Evolutionary conservation across 2,888 invertebrate species (phyloP), one percentile per base, ranked within the genome.

Genomic region (Dermolepida albohirtum): DNA sequence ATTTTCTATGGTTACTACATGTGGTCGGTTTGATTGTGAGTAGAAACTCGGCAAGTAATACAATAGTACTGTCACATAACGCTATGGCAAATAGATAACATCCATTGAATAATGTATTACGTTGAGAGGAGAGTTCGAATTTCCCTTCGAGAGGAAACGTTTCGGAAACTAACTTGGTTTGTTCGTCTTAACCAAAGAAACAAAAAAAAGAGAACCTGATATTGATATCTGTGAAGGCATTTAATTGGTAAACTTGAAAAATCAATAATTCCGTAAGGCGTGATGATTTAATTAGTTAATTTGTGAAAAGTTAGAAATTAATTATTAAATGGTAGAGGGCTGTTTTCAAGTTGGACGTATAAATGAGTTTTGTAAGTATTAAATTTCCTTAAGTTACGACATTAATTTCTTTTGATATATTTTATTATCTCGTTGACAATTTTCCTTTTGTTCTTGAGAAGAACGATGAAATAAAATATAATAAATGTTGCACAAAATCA

Each of bases 61-160:
- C 67, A 67, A 67, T 67, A 47, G 59, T 22, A 34, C 63, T 67
- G 67, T 67, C 67, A 63, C 63, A 34, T 34, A 40, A 43, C 50
- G 54, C 54, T 44, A 67, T 54, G 44, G 64, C 63, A 67, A 67
- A 67, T 63, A 67, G 63, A 67, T 67, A 63, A 63, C 67, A 47
- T 27, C 64, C 49, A 63, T 44, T 67, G 67, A 64, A 67, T 67
- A 52, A 67, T 63, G 62, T 67, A 67, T 67, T 51, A 51, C 44
- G 10, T 40, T 17, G 41, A 34, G 34, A 34, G 34, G 34, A 34
- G 10, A 34, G 34, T 34, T 34, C 6, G 34, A 34, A 34, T 34
- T 34, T 34, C 34, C 34, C 6, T 34, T 34, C 8, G 34, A 34
- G 10, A 34, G 34, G 34, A 10, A 34, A 34, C 34, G 34, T 34